These are phyloP conservation scores for Papilio machaon DNA, from an alignment of 1,140 invertebrate genomes.

Conservation along the genomic window DNA sequence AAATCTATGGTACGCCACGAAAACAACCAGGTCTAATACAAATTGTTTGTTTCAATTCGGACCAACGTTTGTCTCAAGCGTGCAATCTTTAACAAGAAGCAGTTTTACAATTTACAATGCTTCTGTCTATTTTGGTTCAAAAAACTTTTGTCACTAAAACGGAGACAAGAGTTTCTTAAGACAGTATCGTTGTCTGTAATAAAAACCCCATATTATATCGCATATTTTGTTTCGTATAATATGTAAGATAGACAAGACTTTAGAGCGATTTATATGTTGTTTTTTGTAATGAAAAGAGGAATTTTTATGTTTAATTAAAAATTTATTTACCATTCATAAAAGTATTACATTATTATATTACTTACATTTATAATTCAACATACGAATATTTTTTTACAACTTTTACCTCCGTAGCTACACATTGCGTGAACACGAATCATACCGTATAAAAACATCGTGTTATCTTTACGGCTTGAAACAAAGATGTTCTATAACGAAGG, in stretches of 20 bases:
- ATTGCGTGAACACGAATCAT: background rate
- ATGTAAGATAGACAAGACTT: constrained; percentile 28
- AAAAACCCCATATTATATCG: background rate
- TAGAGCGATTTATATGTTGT: background rate
- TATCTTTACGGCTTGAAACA: constrained; percentile 42
- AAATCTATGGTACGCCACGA: constrained; percentile 25
- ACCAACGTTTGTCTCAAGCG: constrained; percentile 28
- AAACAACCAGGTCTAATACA: background rate
- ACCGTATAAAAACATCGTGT: constrained; percentile 1
- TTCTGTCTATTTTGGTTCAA: constrained; percentile 16
- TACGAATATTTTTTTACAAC: too few relatives aligned
- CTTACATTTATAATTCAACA: too few relatives aligned
- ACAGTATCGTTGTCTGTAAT: constrained; percentile 36
- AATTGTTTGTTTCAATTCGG: constrained; percentile 8
- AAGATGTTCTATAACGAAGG: constrained; percentile 54
- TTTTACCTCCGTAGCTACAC: too few relatives aligned
- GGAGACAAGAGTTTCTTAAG: constrained; percentile 10
- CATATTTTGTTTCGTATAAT: background rate
- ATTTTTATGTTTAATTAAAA: too few relatives aligned
- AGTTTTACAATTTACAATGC: constrained; percentile 15
- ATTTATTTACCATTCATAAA: too few relatives aligned
- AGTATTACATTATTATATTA: too few relatives aligned
- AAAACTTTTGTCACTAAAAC: background rate
- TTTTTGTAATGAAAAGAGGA: too few relatives aligned
- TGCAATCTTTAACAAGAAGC: constrained; percentile 33